Evolutionary conservation across 2,888 invertebrate species (phyloP).

Genomic region (Matsumyia berberina): DNA sequence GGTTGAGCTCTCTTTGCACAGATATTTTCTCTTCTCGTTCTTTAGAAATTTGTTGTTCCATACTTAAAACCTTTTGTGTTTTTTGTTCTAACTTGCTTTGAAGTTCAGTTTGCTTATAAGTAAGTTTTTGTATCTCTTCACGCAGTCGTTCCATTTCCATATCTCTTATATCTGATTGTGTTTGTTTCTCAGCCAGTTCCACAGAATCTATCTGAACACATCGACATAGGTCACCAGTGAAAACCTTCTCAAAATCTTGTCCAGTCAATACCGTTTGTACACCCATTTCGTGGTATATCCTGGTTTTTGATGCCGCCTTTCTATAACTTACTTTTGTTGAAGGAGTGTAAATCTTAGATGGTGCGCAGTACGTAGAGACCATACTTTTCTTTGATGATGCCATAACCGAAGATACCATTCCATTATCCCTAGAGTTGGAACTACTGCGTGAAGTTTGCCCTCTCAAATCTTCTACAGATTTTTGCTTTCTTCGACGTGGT

Average conservation of each 20-base stretch:
- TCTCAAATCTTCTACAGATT: slow-evolving; percentile 86
- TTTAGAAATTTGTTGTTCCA: slow-evolving; percentile 87
- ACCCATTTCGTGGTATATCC: slow-evolving; percentile 92
- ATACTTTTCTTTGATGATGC: slow-evolving; percentile 80
- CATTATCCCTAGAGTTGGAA: slow-evolving; percentile 85
- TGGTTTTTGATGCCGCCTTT: slow-evolving; percentile 85
- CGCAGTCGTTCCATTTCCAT: slow-evolving; percentile 87
- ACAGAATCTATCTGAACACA: slow-evolving; percentile 83
- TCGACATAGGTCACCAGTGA: slow-evolving; percentile 86
- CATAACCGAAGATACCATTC: slow-evolving; percentile 83
- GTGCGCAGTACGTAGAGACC: slow-evolving; percentile 74
- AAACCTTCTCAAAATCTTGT: slow-evolving; percentile 89
- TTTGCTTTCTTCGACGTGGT: slow-evolving; percentile 89
- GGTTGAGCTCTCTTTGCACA: slow-evolving; percentile 89
- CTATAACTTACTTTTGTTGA: slow-evolving; percentile 76
- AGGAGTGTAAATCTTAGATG: slow-evolving; percentile 72
- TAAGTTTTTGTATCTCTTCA: slow-evolving; percentile 86
- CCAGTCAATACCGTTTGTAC: slow-evolving; percentile 91
- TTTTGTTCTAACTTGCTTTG: slow-evolving; percentile 84
- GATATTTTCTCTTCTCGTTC: slow-evolving; percentile 90
- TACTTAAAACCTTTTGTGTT: slow-evolving; percentile 85
- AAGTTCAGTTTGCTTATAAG: slow-evolving; percentile 87
- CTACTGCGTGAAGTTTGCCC: slow-evolving; percentile 83
- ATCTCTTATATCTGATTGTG: slow-evolving; percentile 88
- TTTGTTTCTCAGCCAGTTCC: slow-evolving; percentile 86